Base-by-base conservation (phyloP, 2,888 invertebrate genomes). In the Lasius fuliginosus region DNA sequence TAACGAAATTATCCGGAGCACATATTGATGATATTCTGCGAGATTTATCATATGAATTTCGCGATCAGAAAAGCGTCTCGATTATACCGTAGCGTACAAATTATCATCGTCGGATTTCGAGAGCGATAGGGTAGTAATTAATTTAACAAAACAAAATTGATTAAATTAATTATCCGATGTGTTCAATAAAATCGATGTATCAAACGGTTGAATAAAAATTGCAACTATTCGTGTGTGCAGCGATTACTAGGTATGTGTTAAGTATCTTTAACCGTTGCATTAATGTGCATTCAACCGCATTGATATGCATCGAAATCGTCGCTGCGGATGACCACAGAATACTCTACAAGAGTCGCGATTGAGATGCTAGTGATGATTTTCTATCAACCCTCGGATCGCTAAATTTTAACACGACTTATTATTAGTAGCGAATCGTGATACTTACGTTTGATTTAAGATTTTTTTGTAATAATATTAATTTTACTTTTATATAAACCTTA, bases 301-400 rank as follows among this genome's bases (percentile, higher is more conserved):
- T 27, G n/a, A 75, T 74, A 12, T 12, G 33, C n/a, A 33, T 74
- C 27, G 27, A 74, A 75, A 67, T 76, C 18, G 33, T 42, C 8
- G n/a, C n/a, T 46, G 27, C 12, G 18, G 12, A 74, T 74, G n/a
- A 42, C 3, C 1, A 12, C 15, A 49, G 9, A 75, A 30, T 27
- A 11, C 2, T n/a, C 4, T 68, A 49, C 18, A 8, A 5, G 4
- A 67, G 0, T 23, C 33, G 33, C 6, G 15, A 76, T 76, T 68
- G 49, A 67, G 15, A 36, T 75, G 23, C n/a, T 4, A 8, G 12
- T 27, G 42, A 62, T 62, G 62, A 74, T 74, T 60, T 15, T 60
- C 18, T 56, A 3, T 73, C 36, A 46, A 64, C 5, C 6, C 18
- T 23, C 1, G 11, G 3, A 67, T 15, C 23, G 5, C 15, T 33